A percentile compares a stretch with the other conserved stretches of the same genome.
These are phyloP conservation scores for Lucifuga dentata DNA, from an alignment of 2,113 vertebrate species.

Conservation along the genomic window DNA sequence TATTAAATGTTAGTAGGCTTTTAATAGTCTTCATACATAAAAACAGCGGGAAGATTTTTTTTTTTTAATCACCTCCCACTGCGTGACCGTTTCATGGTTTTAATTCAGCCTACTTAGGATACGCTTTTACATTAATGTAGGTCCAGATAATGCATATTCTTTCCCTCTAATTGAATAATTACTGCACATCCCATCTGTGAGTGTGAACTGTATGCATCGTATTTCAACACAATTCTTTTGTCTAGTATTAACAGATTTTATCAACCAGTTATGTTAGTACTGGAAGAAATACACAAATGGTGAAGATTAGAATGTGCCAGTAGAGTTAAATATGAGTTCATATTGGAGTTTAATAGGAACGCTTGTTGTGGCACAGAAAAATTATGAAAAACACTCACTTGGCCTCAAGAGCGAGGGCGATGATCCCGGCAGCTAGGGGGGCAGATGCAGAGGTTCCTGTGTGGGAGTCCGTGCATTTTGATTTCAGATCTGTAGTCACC, in stretches of 20 bases:
- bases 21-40: slow-evolving; percentile 1
- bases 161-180: neutral
- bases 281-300: neutral
- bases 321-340: slow-evolving; percentile 3
- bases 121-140: neutral
- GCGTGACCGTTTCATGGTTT: slow-evolving; percentile 6
- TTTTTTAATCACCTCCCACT: no score
- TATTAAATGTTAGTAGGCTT: neutral
- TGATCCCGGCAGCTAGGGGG: slow-evolving; percentile 82
- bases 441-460: slow-evolving; percentile 83
- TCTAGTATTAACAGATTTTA: neutral
- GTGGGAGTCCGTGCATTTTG: slow-evolving; percentile 83
- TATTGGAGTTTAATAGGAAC: no score
- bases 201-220: neutral
- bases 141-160: neutral
- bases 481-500: slow-evolving; percentile 84
- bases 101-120: slow-evolving; percentile 1
- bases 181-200: neutral
- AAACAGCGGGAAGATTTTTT: neutral
- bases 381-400: slow-evolving; percentile 75
- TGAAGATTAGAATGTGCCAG: neutral
- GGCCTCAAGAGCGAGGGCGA: slow-evolving; percentile 81
- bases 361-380: slow-evolving; percentile 13
- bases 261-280: slow-evolving; percentile 2
- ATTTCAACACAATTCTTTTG: neutral